These are phyloP conservation scores for Rhamphomyia laevipes DNA, from an alignment of 2,888 invertebrate genomes.

Conservation along the genomic window DNA sequence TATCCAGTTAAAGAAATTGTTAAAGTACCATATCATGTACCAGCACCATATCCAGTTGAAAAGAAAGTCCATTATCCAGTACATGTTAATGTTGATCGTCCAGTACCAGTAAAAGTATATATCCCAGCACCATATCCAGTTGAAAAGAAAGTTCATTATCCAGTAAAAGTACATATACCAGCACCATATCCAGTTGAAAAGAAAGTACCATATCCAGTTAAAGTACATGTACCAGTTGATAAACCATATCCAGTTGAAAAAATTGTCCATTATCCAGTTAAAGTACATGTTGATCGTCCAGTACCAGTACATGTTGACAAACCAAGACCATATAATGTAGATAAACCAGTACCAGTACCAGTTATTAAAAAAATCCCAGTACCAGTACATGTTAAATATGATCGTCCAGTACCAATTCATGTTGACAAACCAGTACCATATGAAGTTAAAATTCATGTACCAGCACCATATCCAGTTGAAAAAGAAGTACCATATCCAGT, in stretches of 20 bases:
- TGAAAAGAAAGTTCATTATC: constrained; percentile 60
- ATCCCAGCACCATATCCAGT: constrained; percentile 73
- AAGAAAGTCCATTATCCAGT: constrained; percentile 57
- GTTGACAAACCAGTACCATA: constrained; percentile 66
- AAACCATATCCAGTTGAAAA: constrained; percentile 57
- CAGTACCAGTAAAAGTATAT: constrained; percentile 65
- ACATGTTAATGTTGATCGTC: constrained; percentile 61
- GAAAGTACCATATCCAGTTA: constrained; percentile 50
- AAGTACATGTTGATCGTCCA: constrained; percentile 54
- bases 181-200: constrained; percentile 56
- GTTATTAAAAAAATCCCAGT: constrained; percentile 49
- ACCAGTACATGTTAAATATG: constrained; percentile 51
- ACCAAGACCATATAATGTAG: constrained; percentile 54
- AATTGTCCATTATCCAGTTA: constrained; percentile 59
- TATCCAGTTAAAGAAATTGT: constrained; percentile 55
- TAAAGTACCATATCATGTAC: constrained; percentile 58
- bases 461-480: constrained; percentile 56
- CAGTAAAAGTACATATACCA: constrained; percentile 57
- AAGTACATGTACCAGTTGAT: constrained; percentile 37
- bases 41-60: constrained; percentile 68
- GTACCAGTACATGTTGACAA: constrained; percentile 48
- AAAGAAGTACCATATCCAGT: constrained; percentile 54
- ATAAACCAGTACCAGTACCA: constrained; percentile 51
- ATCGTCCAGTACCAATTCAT: constrained; percentile 52
- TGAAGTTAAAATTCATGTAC: constrained; percentile 56